Base-by-base conservation (phyloP, 2,888 invertebrate species). In the Drosophila crucigera region DNA sequence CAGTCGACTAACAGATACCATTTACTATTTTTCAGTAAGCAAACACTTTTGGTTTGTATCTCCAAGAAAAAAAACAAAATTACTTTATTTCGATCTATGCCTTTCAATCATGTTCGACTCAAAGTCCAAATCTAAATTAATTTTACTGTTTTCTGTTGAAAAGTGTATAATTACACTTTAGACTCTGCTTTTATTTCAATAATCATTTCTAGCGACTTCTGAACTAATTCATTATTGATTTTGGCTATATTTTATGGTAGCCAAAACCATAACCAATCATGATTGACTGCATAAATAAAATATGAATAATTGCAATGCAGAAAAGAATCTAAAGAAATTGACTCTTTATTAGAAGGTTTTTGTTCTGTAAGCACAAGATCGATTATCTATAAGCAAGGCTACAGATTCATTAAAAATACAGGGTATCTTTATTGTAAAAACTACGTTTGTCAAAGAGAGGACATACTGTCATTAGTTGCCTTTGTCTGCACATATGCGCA, bases 401-500 rank as follows among this genome's bases (percentile, higher is more conserved):
- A n/a, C 4, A 5, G 19, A 37, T n/a, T 35, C 25, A 10, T 19
- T 11, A 7, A 30, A 4, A 9, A 3, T 66, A 67, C 69, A 63
- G 72, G 74, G 78, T 71, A 75, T 78, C 37, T 52, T 3, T n/a
- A 55, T 53, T 33, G 25, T 65, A 31, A 47, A n/a, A 39, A 82
- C 75, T 82, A 73, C 65, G 33, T 61, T 63, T 64, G 47, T 54
- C 68, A 67, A 43, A 56, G 65, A 62, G 43, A 53, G 67, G 16
- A 52, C 64, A 60, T 68, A 77, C 67, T 64, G 79, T 84, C 85
- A 85, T 85, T 86, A 85, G 84, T 47, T 71, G 54, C 47, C 50
- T 52, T n/a, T 56, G 30, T 50, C 4, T 47, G 22, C 50, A 59
- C 54, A 37, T 35, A 47, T n/a, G 14, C 5, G 14, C 19, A 28